These are phyloP conservation scores for Heterodera schachtii DNA, from an alignment of 1,140 invertebrate species.

Conservation along the genomic window DNA sequence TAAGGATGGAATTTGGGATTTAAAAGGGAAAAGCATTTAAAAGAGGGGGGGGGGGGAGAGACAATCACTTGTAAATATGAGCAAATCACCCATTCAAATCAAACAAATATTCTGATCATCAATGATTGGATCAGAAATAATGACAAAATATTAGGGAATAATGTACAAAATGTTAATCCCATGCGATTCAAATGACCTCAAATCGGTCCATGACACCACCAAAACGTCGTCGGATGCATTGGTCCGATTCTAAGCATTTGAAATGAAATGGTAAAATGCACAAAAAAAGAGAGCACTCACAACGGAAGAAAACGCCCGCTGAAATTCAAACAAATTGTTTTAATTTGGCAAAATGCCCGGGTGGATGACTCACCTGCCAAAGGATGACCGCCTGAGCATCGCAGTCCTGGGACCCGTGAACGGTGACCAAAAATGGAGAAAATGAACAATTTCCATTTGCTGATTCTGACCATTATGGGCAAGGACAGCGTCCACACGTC, in stretches of 20 bases:
- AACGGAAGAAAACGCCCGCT: conserved; percentile 61
- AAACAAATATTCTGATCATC: background rate
- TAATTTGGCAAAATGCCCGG: background rate
- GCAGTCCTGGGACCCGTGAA: conserved; percentile 65
- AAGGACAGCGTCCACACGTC: conserved; percentile 65
- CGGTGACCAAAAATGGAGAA: conserved; percentile 36
- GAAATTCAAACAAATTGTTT: background rate
- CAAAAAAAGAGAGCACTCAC: conserved; percentile 44
- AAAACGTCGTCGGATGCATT: conserved; percentile 51
- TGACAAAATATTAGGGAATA: no score
- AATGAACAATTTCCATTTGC: no score
- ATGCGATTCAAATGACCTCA: background rate
- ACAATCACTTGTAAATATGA: background rate
- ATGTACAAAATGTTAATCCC: no score
- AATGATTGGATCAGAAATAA: background rate
- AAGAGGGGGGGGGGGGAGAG: background rate
- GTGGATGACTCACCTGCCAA: conserved; percentile 47
- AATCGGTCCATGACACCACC: conserved; percentile 55
- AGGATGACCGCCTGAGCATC: conserved; percentile 65
- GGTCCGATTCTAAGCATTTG: conserved; percentile 33
- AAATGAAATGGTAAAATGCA: background rate
- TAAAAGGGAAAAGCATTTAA: background rate
- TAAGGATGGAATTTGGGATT: conserved; percentile 11
- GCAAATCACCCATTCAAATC: background rate
- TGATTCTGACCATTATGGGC: conserved; percentile 60